Percentiles rank a stretch among this genome's conserved stretches.
These are phyloP conservation scores for Hipposideros larvatus DNA, from an alignment of 2,797 vertebrate species.

Conservation along the genomic window DNA sequence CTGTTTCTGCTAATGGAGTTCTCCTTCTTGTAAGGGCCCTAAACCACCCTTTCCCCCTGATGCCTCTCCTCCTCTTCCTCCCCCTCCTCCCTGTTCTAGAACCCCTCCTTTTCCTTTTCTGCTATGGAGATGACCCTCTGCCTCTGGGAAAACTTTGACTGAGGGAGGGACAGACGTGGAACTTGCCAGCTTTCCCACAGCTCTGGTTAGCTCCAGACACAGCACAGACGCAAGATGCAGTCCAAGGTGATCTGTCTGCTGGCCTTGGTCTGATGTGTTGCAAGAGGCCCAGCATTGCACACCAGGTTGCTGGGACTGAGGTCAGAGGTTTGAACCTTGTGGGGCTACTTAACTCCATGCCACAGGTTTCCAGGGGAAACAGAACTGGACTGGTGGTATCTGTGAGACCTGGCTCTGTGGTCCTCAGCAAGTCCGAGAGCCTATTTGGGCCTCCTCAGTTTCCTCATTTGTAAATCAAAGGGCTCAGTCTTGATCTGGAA, in stretches of 20 bases:
- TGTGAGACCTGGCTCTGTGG: background rate
- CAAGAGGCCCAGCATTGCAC: background rate
- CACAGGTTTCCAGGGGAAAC: background rate
- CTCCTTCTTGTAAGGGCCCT: slow-evolving; percentile 31
- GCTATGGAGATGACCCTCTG: background rate
- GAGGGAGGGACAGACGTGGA: background rate
- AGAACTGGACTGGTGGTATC: background rate
- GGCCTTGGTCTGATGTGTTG: background rate
- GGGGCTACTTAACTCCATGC: background rate
- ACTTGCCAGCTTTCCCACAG: background rate
- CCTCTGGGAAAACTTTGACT: slow-evolving; percentile 15
- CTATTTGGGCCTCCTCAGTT: background rate
- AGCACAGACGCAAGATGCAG: background rate
- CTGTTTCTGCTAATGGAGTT: slow-evolving; percentile 56
- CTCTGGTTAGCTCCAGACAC: slow-evolving; percentile 1
- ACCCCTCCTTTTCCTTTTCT: slow-evolving; percentile 43
- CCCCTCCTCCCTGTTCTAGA: background rate
- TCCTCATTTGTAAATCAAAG: background rate
- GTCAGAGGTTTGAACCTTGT: background rate
- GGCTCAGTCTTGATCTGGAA: background rate
- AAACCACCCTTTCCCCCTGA: slow-evolving; percentile 60
- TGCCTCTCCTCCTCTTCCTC: background rate
- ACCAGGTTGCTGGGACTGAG: background rate
- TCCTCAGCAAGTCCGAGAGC: background rate
- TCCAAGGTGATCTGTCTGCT: background rate